Evolutionary conservation across 2,113 vertebrate species (phyloP), one percentile per base, ranked within the genome.

Genomic region (Amphiprion percula): DNA sequence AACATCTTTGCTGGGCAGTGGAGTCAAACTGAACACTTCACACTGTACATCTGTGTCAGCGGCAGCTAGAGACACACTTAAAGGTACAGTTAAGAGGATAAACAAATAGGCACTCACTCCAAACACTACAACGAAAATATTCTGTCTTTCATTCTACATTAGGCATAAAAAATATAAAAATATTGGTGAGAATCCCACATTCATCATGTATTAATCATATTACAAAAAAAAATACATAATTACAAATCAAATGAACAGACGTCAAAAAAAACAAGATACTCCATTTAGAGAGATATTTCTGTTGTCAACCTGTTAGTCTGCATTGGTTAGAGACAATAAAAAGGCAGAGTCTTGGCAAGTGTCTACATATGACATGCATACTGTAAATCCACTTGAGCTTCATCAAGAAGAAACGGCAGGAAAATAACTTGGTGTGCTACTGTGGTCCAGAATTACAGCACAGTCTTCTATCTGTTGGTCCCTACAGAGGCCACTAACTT

Each of bases 1-100:
- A 79, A 87, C 71, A n/a, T 78, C 68, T 55, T 70, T 69, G 67
- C 78, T 74, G 84, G 79, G 66, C 75, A 90, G 86, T 86, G 78
- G 55, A 66, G 64, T 62, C 28, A 55, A 82, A 82, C 60, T 69
- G 14, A 58, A 59, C 60, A 26, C 28, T 71, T 50, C n/a, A 74
- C 16, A 70, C 39, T 73, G 69, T 19, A 44, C 4, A 3, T 44
- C 10, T 39, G 44, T 53, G 62, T 23, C 61, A 41, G 10, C 11
- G 30, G 68, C 46, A 33, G 24, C 24, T 47, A 68, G 33, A 71
- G 77, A 86, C 71, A 88, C 74, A 87, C 67, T 85, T 86, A 10
- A 76, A 77, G 68, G 76, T 80, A 52, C 17, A 63, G 54, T 66
- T 66, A 65, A 58, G 50, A 39, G 37, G 61, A 63, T 24, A 47